Percentiles rank a stretch among this genome's conserved stretches.
phyloP scores from a whole-genome alignment of 2,888 invertebrate species.

The Thumatha senex region DNA sequence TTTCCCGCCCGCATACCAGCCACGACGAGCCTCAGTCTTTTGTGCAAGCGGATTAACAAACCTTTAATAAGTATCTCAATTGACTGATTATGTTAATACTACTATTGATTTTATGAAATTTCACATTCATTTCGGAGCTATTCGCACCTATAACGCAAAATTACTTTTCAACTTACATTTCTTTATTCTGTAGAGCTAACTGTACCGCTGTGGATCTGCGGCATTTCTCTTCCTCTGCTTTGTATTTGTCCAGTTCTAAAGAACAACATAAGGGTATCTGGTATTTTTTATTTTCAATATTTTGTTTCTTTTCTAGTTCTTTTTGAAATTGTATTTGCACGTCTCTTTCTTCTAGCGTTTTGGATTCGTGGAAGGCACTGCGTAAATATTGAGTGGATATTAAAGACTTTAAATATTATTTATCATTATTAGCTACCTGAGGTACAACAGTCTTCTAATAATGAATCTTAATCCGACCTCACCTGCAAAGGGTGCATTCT shows the following conservation, averaged over 20 bases:
- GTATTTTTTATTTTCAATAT: constrained; percentile 24
- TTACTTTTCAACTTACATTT: constrained; percentile 43
- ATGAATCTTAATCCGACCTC: too few species aligned
- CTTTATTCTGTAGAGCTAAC: constrained; percentile 45
- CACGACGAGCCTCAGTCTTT: too few species aligned
- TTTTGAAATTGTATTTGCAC: constrained; percentile 52
- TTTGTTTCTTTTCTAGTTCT: constrained; percentile 37
- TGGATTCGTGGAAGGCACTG: constrained; percentile 59
- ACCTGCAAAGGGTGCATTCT: too few species aligned
- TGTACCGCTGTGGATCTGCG: constrained; percentile 33
- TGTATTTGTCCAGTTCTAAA: constrained; percentile 36
- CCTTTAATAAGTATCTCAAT: too few species aligned
- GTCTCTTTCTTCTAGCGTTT: constrained; percentile 54
- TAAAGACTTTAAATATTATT: background rate
- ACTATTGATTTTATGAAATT: too few species aligned
- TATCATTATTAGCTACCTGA: background rate
- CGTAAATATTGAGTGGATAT: background rate
- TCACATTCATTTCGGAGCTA: too few species aligned
- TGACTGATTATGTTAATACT: too few species aligned
- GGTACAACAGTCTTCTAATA: too few species aligned
- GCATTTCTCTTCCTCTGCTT: constrained; percentile 11
- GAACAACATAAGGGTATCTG: constrained; percentile 29
- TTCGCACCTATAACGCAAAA: too few species aligned
- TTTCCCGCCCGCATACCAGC: too few species aligned
- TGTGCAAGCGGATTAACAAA: too few species aligned